Percentiles rank a stretch among this genome's conserved stretches.
These are phyloP conservation scores for Liposcelis brunnea DNA, from an alignment of 2,888 invertebrate genomes.

Conservation along the genomic window DNA sequence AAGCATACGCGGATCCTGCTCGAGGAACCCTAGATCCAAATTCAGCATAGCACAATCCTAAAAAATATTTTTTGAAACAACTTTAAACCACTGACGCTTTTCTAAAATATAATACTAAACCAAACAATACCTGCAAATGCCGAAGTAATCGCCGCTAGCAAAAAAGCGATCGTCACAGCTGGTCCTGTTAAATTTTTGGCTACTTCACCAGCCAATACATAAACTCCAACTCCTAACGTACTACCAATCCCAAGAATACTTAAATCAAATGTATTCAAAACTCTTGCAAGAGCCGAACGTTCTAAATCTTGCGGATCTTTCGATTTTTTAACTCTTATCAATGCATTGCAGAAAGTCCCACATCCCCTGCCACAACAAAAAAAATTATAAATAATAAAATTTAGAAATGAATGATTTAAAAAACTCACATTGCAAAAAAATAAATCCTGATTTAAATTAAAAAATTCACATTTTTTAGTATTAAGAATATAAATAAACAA, in stretches of 20 bases:
- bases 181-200: constrained; percentile 66
- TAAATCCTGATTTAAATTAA: too few species aligned
- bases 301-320: neutral
- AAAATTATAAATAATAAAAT: too few species aligned
- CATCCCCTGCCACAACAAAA: too few species aligned
- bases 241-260: constrained; percentile 69
- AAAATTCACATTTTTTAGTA: too few species aligned
- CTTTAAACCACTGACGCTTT: neutral
- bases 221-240: constrained; percentile 78
- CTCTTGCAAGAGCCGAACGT: constrained; percentile 37
- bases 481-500: too few species aligned
- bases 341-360: neutral
- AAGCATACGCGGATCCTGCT: constrained; percentile 36
- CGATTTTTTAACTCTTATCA: constrained; percentile 5
- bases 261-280: constrained; percentile 63
- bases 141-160: constrained; percentile 82
- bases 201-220: constrained; percentile 73
- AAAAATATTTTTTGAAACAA: constrained; percentile 16
- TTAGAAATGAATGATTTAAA: too few species aligned
- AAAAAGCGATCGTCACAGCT: constrained; percentile 67
- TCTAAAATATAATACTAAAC: too few species aligned
- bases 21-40: constrained; percentile 31
- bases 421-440: too few species aligned
- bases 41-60: constrained; percentile 34
- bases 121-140: constrained; percentile 76